Base-by-base conservation (phyloP, 2,888 invertebrate genomes). In the Tortrix viridana region DNA sequence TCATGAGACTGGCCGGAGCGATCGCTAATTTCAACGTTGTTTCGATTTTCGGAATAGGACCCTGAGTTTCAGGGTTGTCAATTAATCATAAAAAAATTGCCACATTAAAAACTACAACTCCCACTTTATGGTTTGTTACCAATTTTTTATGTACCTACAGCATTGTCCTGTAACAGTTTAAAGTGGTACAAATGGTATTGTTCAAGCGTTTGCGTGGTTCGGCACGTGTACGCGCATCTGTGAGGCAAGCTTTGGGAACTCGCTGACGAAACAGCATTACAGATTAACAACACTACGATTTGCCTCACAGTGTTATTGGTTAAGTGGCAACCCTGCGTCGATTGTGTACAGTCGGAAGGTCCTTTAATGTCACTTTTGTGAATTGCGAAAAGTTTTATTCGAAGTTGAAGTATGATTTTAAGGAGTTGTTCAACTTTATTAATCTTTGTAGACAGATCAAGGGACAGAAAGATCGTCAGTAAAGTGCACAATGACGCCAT, bases 181-280 rank as follows among this genome's bases (percentile, higher is more conserved):
- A 53, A 48, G 44, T 43, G 32, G 48, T 56, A 38, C 54, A 62
- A 52, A 56, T 18, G 49, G 54, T 55, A 55, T 55, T 63, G 52
- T 57, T 46, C 54, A 55, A 48, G 53, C 65, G 68, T 70, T 71
- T 75, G 80, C 80, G 75, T 69, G 74, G 67, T 69, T 72, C 67
- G 52, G 71, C 74, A 74, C 73, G 75, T 74, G 79, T 71, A 69
- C 70, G 70, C 69, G 74, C 73, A 72, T 72, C 73, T 71, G 65
- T 80, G 78, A 69, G 72, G 79, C 78, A 80, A 74, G 73, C 76
- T 82, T 86, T 86, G 87, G 83, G 88, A 86, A 86, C 79, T 71
- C 72, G 80, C 74, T 86, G 85, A 83, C 76, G 86, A 84, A 86
- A 86, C 67, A 58, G 50, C 53, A 43, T 58, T 63, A 63, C 63